phyloP scores from a whole-genome alignment of 2,888 invertebrate species.

The Aspidapion aeneum region DNA sequence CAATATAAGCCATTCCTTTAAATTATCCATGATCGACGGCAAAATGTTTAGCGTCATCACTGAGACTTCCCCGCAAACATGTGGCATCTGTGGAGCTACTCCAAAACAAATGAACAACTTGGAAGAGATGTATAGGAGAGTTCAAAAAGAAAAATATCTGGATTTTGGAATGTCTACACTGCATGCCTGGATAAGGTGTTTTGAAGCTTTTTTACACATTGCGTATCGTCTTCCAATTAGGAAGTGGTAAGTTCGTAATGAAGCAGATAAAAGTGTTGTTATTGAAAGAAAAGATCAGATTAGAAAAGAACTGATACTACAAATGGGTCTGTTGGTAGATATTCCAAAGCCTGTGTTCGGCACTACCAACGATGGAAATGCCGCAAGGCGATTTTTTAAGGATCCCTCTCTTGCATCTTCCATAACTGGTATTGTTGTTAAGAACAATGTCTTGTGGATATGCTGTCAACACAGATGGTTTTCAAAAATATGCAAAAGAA shows the following conservation, averaged over 20 bases:
- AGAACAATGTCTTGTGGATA: neutral
- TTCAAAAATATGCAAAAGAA: neutral
- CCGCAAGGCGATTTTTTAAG: too few relatives aligned
- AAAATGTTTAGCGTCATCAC: too few relatives aligned
- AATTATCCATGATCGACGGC: too few relatives aligned
- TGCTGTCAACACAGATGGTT: too few relatives aligned
- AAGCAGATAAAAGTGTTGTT: slow-evolving; percentile 2
- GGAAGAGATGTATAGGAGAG: slow-evolving; percentile 4
- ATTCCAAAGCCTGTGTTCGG: neutral
- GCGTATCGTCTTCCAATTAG: slow-evolving; percentile 5
- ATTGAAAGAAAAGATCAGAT: too few relatives aligned
- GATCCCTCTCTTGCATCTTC: neutral
- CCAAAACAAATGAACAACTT: slow-evolving; percentile 15
- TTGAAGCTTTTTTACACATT: slow-evolving; percentile 12
- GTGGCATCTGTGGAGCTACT: too few relatives aligned
- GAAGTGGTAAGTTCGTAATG: slow-evolving; percentile 9
- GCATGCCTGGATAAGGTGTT: slow-evolving; percentile 18
- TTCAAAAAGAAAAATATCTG: slow-evolving; percentile 3
- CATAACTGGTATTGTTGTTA: neutral
- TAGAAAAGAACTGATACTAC: neutral
- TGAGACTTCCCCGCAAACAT: slow-evolving; percentile 12
- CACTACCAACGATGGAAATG: neutral
- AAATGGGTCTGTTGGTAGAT: too few relatives aligned
- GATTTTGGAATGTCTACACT: slow-evolving; percentile 16
- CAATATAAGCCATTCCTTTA: slow-evolving; percentile 14